These are phyloP conservation scores for Drosophila mettleri DNA, from an alignment of 2,888 invertebrate genomes.

Conservation along the genomic window DNA sequence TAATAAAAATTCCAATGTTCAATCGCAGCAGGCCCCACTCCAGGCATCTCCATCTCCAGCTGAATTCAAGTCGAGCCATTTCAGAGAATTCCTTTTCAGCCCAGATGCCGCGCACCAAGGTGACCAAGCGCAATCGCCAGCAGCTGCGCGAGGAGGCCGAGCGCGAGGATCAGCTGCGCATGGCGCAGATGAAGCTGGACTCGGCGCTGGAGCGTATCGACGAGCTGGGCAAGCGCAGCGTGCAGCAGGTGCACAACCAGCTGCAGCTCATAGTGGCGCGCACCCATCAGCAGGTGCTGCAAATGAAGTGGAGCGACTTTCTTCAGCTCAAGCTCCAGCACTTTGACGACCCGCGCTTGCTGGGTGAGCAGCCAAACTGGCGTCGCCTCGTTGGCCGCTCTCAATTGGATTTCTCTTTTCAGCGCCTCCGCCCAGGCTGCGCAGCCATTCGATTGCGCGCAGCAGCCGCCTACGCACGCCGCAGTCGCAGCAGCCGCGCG, in stretches of 20 bases:
- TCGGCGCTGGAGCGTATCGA: slow-evolving; percentile 65
- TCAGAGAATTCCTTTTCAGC: background rate
- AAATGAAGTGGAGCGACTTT: slow-evolving; percentile 75
- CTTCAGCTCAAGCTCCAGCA: slow-evolving; percentile 42
- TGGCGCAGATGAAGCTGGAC: slow-evolving; percentile 75
- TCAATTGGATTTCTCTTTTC: too few species aligned
- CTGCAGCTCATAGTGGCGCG: slow-evolving; percentile 54
- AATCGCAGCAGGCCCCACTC: slow-evolving; percentile 17
- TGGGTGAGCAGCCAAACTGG: slow-evolving; percentile 15
- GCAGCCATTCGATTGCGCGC: slow-evolving; percentile 58
- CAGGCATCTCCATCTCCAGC: background rate
- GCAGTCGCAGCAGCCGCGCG: slow-evolving; percentile 42
- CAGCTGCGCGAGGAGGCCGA: slow-evolving; percentile 56
- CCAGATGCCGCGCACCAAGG: slow-evolving; percentile 82
- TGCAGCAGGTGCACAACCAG: slow-evolving; percentile 47
- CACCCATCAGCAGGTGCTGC: slow-evolving; percentile 61
- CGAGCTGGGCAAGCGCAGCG: slow-evolving; percentile 37
- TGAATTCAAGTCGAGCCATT: background rate
- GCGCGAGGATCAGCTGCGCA: slow-evolving; percentile 73
- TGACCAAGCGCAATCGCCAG: slow-evolving; percentile 79
- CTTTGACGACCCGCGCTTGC: slow-evolving; percentile 31
- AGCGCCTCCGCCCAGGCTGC: slow-evolving; percentile 65
- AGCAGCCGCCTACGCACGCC: slow-evolving; percentile 47
- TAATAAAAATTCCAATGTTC: slow-evolving; percentile 45
- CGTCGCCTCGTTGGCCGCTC: too few species aligned